Base-by-base conservation (phyloP, 1,140 invertebrate genomes). In the Hesperophylax magnus region DNA sequence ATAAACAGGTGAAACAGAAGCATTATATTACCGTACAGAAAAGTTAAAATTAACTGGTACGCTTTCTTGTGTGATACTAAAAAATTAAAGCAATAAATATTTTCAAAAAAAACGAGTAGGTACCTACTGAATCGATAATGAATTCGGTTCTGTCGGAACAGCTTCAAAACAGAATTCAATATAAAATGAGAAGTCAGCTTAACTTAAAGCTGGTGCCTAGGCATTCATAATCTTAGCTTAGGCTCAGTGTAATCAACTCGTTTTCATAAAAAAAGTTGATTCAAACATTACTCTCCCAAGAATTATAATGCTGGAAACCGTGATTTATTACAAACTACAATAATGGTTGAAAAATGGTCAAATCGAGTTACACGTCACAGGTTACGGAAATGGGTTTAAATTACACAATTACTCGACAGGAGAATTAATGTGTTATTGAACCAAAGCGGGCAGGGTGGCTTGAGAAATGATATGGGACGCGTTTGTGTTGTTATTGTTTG, bases 391-490 rank as follows among this genome's bases (percentile, higher is more conserved):
- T 67, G 17, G 31, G 22, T 31, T 67, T 67, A 67, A 67, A 67
- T 67, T 67, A 34, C 63, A 67, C 63, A 67, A 67, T 67, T 34
- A 67, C 24, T 27, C 63, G 63, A 67, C 63, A 67, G 9, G 11
- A 27, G 8, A 11, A 34, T 67, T 22, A 67, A 67, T 67, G 63
- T 15, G 24, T 47, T 47, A 14, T 20, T 18, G 58, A 61, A 24
- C 18, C 9, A 61, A 61, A 61, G 58, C 18, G 24, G 24, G 58
- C 24, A 47, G 39, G 39, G 39, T 47, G 39, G 39, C 14, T 20
- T 24, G 18, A 11, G 58, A 61, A 47, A 14, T 34, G 20, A 20
- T 24, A 61, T 61, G 58, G 58, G 58, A 61, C 20, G 18, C 8
- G 39, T 47, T 47, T 47, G 39, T 47, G 39, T 47, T 61, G 20